Base-by-base conservation (phyloP, 2,797 vertebrate genomes). In the Pseudocheirus occidentalis region DNA sequence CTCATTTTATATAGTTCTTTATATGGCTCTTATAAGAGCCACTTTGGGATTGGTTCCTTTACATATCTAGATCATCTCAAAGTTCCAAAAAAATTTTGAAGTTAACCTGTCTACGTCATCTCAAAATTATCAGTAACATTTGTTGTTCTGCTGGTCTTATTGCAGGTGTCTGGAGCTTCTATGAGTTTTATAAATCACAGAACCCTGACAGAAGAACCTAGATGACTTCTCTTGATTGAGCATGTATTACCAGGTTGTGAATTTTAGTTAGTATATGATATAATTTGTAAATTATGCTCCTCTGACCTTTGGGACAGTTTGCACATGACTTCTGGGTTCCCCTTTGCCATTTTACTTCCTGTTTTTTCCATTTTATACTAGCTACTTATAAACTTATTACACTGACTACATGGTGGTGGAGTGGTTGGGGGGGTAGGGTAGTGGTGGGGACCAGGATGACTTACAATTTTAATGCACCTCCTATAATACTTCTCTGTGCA, bases 371-470 rank as follows among this genome's bases (percentile, higher is more conserved):
- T 31, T 34, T 62, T n/a, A 73, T 18, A n/a, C 59, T 73, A 34
- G 62, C 62, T 73, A 18, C 16, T n/a, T n/a, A 73, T n/a, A 73
- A 73, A 73, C 5, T n/a, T n/a, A 66, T 13, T 66, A 5, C 6
- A 34, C 14, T 18, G 31, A 73, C 62, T n/a, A n/a, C 34, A n/a
- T 5, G 62, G 1, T 1, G 14, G 34, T 66, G 14, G 62, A 7
- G 5, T 73, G 1, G 5, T 18, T 1, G 0, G 5, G 14, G 34
- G 29, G 10, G 10, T 54, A 1, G 53, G 7, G 53, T 54, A 9
- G 11, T 3, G 29, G 10, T 3, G 58, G 27, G 27, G 5, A 73
- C 62, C 5, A 18, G 62, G 13, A 73, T 14, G n/a, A 73, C 34
- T 6, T n/a, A n/a, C 13, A 16, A n/a, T n/a, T 66, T 66, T n/a